A percentile compares a stretch with the other conserved stretches of the same genome.
phyloP scores from a whole-genome alignment of 2,888 invertebrate species.

The Chloroclysta siterata region DNA sequence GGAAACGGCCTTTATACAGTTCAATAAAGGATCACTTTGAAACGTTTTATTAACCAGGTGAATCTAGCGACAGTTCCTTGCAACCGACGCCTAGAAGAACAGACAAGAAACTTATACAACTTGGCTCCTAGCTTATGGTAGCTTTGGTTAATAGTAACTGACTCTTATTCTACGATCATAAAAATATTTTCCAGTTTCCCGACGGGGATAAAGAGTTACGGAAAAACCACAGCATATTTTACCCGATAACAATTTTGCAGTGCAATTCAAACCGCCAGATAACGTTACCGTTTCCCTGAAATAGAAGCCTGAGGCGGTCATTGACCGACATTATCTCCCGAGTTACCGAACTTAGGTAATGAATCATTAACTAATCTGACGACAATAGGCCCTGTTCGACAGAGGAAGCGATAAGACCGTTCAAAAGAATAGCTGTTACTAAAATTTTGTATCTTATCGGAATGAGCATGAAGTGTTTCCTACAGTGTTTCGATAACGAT shows the following conservation, averaged over 20 bases:
- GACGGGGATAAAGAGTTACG: background rate
- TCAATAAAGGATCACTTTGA: no score
- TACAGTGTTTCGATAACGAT: constrained; percentile 39
- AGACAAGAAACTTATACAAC: no score
- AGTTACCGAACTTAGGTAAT: constrained; percentile 55
- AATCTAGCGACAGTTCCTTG: no score
- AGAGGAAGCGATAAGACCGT: constrained; percentile 74
- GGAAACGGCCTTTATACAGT: no score
- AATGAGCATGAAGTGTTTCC: constrained; percentile 40
- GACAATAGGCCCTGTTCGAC: constrained; percentile 66
- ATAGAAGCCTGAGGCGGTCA: constrained; percentile 36
- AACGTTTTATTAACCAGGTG: no score
- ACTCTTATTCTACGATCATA: background rate
- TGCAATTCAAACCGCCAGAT: constrained; percentile 23
- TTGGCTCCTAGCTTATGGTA: no score
- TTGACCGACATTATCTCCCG: constrained; percentile 45
- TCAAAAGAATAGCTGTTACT: constrained; percentile 65
- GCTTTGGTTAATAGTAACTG: no score
- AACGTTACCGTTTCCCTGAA: constrained; percentile 38
- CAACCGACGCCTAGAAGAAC: no score
- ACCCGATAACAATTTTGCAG: constrained; percentile 24
- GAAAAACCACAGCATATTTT: constrained; percentile 3
- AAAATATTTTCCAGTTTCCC: background rate
- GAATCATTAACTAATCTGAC: constrained; percentile 74
- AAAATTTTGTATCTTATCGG: constrained; percentile 64